phyloP scores from a whole-genome alignment of 2,113 vertebrate species.

The Rhegmatorhina hoffmannsi region DNA sequence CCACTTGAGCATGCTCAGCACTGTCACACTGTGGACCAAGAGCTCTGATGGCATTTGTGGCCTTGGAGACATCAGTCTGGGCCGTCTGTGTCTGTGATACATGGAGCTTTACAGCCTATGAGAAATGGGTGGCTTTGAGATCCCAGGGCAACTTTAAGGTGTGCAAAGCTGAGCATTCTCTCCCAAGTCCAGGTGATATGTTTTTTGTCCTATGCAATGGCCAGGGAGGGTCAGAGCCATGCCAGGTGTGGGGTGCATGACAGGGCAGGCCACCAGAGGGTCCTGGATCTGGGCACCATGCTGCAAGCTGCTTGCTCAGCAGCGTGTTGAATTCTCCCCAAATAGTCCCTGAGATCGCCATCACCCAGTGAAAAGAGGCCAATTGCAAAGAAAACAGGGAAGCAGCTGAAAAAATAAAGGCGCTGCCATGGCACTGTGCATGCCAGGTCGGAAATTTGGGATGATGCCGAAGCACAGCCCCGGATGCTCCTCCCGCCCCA shows the following conservation, averaged over 20 bases:
- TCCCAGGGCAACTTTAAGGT: not conserved
- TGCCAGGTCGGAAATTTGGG: not conserved
- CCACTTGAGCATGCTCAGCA: rapidly evolving
- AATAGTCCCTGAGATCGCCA: not conserved
- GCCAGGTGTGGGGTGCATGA: rapidly evolving
- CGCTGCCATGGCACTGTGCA: not conserved
- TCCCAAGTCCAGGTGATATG: not conserved
- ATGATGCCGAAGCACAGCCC: not conserved
- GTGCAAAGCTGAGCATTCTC: not conserved
- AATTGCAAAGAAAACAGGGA: constrained; percentile 27
- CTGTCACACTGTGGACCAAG: rapidly evolving
- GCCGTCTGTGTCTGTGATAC: not conserved
- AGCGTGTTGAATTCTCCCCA: not conserved
- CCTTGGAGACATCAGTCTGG: not conserved
- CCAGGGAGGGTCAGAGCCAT: not conserved
- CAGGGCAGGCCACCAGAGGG: not conserved
- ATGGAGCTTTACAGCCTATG: not conserved
- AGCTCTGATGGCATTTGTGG: not conserved
- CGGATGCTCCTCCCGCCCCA: not conserved
- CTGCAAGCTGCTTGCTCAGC: not conserved
- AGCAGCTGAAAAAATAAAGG: constrained; percentile 55
- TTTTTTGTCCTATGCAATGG: not conserved
- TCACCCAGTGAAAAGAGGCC: not conserved
- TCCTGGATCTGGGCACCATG: rapidly evolving
- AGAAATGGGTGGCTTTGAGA: not conserved